Evolutionary conservation across 2,113 vertebrate genomes (phyloP), one percentile per base, ranked within the genome.

Genomic region (Andinoacara biseriatus): DNA sequence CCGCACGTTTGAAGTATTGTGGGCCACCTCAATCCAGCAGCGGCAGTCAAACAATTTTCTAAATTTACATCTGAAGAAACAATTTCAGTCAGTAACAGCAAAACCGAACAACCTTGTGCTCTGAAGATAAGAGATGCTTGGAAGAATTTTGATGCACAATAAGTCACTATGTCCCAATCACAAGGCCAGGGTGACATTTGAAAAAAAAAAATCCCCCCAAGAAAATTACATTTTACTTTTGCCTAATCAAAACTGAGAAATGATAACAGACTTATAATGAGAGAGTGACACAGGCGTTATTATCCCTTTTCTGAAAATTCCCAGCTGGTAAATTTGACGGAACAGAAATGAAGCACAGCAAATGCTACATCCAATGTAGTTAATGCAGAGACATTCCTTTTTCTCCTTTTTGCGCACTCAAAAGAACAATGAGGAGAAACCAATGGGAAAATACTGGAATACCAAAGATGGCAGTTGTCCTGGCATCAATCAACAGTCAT

Each of bases 171-270:
- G 38, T 40, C 33, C 38, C 26, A 29, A 60, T 49, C 40, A n/a
- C 17, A 20, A 60, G 38, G 2, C 4, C 24, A 49, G 24, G 26
- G 26, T 57, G 72, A 75, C 31, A 56, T 57, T 13, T 57, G 29
- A 35, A 57, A 58, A 33, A 33, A 33, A 7, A 74, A 22, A 57
- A 33, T 15, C 5, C 29, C 15, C 29, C 52, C 46, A 33, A 54
- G 26, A 72, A 72, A 72, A 72, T 33, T 33, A 72, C 43, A 72
- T 72, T 54, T 52, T 52, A 52, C 49, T 52, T 52, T 72, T 72
- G 26, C 46, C 11, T 72, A n/a, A 72, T 72, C 10, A 72, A 72
- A 72, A 54, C 67, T 33, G 67, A 72, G 67, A 52, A 52, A 3
- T 54, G 67, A 72, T 72, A 46, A 72, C 26, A 54, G 46, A 69